Evolutionary conservation across 1,140 invertebrate genomes (phyloP), one percentile per base, ranked within the genome.

Genomic region (Colletes gigas): DNA sequence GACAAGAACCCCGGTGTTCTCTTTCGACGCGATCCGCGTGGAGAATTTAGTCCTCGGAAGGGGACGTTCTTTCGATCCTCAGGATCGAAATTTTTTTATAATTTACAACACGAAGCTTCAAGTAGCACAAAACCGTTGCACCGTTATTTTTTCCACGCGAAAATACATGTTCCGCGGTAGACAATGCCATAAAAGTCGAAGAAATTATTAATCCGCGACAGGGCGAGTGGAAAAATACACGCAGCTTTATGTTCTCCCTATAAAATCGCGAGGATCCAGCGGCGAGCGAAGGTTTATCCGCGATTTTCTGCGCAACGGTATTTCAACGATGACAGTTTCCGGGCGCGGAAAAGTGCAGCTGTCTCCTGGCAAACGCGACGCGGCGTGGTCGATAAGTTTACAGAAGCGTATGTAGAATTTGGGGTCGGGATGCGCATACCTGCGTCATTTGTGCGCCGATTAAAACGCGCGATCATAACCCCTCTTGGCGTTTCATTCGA

Each of bases 391-490:
- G 19, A 41, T 52, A 65, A 39, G 30, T 68, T 72, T 60, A 55
- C 67, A 79, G 39, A 30, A 30, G 52, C 14, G 62, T 44, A 44
- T 44, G 59, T 66, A 66, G 60, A 83, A 80, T 55, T 68, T 69
- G 19, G 50, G 57, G 60, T 21, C 3, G 15, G 8, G 52, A 59
- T 60, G 21, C n/a, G 30, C 63, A 7, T 15, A 17, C 12, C 10
- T 52, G 59, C 68, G 82, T 81, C 73, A 83, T 81, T 81, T 71
- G 68, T 62, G 81, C 72, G 55, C 9, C 80, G 66, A 74, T 85
- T 85, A 84, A 90, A 89, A 85, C 86, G 78, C 78, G 74, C 76
- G 81, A 81, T 88, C 83, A 83, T 88, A 88, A 90, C 82, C 82
- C 54, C 71, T 63, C 62, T 65, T 73, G 55, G 65, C 78, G 70